Evolutionary conservation across 92 coral and sea anemone species (phyloP).

Genomic region (Pocillopora meandrina): DNA sequence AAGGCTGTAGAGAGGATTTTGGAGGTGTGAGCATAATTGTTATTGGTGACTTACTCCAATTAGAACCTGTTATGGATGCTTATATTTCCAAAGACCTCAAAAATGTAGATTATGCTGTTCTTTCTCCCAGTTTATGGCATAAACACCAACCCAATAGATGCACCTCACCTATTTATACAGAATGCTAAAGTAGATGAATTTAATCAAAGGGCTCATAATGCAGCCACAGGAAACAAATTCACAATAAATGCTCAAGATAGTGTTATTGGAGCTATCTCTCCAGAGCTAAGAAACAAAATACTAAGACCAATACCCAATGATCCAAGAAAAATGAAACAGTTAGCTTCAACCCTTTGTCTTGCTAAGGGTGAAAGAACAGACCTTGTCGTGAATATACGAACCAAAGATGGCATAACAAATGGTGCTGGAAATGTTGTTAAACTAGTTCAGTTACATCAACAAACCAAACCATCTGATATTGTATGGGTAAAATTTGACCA

Average conservation of each 20-base stretch:
- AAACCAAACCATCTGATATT: slow-evolving; percentile 63
- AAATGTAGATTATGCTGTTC: slow-evolving; percentile 61
- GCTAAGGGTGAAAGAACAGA: slow-evolving; percentile 48
- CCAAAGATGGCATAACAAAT: slow-evolving; percentile 24
- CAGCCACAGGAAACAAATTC: too few relatives aligned
- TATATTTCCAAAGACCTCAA: slow-evolving; percentile 60
- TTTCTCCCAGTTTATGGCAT: slow-evolving; percentile 24
- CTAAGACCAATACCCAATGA: slow-evolving; percentile 54
- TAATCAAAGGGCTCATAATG: too few relatives aligned
- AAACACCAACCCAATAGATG: too few relatives aligned
- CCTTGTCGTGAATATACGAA: slow-evolving; percentile 15
- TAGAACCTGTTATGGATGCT: slow-evolving; percentile 45
- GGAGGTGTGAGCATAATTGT: slow-evolving; percentile 30
- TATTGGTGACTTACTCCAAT: slow-evolving; percentile 56
- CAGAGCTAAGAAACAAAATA: slow-evolving; percentile 38
- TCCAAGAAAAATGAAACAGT: not conserved
- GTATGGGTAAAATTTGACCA: slow-evolving; percentile 61
- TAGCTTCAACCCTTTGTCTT: slow-evolving; percentile 19
- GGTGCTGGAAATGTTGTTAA: slow-evolving; percentile 36
- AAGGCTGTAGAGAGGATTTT: not conserved
- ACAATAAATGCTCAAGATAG: too few relatives aligned
- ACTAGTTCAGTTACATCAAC: slow-evolving; percentile 52
- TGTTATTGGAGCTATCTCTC: too few relatives aligned
- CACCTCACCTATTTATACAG: too few relatives aligned
- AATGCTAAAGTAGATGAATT: too few relatives aligned